Base-by-base conservation (phyloP, 2,797 vertebrate genomes). In the Cyclura pinguis region DNA sequence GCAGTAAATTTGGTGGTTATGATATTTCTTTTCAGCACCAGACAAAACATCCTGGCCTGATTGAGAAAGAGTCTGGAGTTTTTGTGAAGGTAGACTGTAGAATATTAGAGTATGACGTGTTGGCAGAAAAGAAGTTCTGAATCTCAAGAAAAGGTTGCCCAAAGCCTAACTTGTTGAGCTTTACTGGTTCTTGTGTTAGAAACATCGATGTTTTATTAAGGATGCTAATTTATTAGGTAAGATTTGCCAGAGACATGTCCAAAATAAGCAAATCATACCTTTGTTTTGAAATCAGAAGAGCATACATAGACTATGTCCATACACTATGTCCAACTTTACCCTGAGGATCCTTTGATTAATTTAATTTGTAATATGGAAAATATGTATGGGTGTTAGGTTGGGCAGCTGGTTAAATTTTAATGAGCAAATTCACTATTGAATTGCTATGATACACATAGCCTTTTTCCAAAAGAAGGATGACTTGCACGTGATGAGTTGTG, bases 381-480 rank as follows among this genome's bases (percentile, higher is more conserved):
- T 69, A 78, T 55, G 62, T 85, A 67, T 20, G 18, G 22, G 57
- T 0, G 1, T 62, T 9, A 35, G 52, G 32, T 6, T 88, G 72
- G 13, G 2, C 50, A 12, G 42, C 14, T 89, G 72, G 16, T 29
- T 62, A 84, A 38, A 92, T 73, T 29, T 86, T 91, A 83, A 84
- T 84, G 92, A 3, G 6, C 90, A 55, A 91, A 72, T 82, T 93
- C 86, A 16, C 84, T 42, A 13, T 92, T 86, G 86, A 90, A 95
- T 93, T 42, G 52, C 29, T 35, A 55, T 27, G 85, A 74, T 55
- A 78, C 47, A 88, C 73, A 82, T 89, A 0, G 14, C 55, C 5
- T 50, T 50, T 72, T 94, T 73, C 5, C 59, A 76, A 76, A 91
- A 86, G 35, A 77, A 77, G 6, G 47, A 18, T 38, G 35, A 14